phyloP scores from a whole-genome alignment of 1,140 invertebrate species.

The Anoplophora glabripennis region DNA sequence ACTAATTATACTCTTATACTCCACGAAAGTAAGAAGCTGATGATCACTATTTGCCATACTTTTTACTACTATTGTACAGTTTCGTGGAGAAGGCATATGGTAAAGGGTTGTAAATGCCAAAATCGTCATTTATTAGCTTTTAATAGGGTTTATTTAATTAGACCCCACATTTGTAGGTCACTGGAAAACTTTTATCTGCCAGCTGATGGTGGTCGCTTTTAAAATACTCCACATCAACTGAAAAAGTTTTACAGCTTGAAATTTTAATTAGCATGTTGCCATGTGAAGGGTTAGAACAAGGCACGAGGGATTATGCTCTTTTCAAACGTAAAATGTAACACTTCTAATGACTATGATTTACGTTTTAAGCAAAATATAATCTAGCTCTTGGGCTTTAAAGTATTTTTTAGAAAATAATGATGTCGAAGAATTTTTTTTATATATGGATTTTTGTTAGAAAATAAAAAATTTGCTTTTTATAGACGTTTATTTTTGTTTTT shows the following conservation, averaged over 20 bases:
- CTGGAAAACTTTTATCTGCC: slow-evolving; percentile 5
- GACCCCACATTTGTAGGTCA: slow-evolving; percentile 8
- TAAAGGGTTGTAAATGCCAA: slow-evolving; percentile 26
- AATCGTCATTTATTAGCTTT: slow-evolving; percentile 26
- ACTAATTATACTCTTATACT: too few relatives aligned
- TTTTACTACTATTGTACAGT: too few relatives aligned
- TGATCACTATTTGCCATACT: too few relatives aligned
- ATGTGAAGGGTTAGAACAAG: too few relatives aligned
- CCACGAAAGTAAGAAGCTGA: too few relatives aligned
- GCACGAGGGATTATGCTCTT: too few relatives aligned
- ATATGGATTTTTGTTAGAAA: too few relatives aligned
- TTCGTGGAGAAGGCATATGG: slow-evolving; percentile 20
- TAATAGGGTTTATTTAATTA: slow-evolving; percentile 28
- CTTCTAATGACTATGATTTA: neutral
- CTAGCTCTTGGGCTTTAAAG: neutral
- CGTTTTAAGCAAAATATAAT: neutral
- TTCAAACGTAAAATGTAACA: neutral
- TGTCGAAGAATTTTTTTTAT: too few relatives aligned
- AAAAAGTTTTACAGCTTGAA: too few relatives aligned
- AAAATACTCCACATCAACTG: neutral
- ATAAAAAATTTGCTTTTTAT: too few relatives aligned
- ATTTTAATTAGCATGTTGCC: too few relatives aligned
- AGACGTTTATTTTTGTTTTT: too few relatives aligned
- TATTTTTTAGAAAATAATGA: neutral
- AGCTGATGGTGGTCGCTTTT: slow-evolving; percentile 7